phyloP scores from a whole-genome alignment of 2,888 invertebrate species.

The Ectobius pallidus region DNA sequence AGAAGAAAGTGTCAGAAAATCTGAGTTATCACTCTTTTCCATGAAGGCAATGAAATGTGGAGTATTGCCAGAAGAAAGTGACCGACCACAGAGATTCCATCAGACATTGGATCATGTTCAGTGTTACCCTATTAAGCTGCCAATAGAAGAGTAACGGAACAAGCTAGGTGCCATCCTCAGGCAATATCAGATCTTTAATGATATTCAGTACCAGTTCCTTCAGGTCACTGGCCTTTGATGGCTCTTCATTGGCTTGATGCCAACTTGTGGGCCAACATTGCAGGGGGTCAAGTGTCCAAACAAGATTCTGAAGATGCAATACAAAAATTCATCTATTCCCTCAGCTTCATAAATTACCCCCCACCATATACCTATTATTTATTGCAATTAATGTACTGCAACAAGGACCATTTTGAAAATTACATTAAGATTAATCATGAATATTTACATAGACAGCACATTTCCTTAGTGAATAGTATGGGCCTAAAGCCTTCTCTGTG shows the following conservation, averaged over 20 bases:
- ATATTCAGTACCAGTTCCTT: constrained; percentile 15
- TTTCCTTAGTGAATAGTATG: too few relatives aligned
- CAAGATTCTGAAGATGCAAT: not conserved
- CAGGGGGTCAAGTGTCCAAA: not conserved
- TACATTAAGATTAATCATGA: too few relatives aligned
- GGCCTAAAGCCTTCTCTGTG: too few relatives aligned
- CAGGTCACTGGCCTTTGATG: constrained; percentile 14
- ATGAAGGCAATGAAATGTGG: too few relatives aligned
- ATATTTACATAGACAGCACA: too few relatives aligned
- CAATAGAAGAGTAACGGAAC: constrained; percentile 3
- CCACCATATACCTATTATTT: too few relatives aligned
- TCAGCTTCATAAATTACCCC: too few relatives aligned
- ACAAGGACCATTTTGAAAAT: too few relatives aligned
- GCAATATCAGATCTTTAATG: constrained; percentile 1
- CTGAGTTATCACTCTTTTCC: too few relatives aligned
- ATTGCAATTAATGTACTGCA: too few relatives aligned
- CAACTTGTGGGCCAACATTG: not conserved
- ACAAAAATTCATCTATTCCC: too few relatives aligned
- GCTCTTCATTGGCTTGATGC: not conserved
- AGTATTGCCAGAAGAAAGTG: not conserved
- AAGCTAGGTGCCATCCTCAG: not conserved
- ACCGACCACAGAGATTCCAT: not conserved
- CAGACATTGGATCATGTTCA: not conserved
- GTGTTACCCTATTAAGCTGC: not conserved
- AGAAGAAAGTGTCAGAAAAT: too few relatives aligned